Base-by-base conservation (phyloP, 2,797 vertebrate genomes). In the Emys orbicularis region DNA sequence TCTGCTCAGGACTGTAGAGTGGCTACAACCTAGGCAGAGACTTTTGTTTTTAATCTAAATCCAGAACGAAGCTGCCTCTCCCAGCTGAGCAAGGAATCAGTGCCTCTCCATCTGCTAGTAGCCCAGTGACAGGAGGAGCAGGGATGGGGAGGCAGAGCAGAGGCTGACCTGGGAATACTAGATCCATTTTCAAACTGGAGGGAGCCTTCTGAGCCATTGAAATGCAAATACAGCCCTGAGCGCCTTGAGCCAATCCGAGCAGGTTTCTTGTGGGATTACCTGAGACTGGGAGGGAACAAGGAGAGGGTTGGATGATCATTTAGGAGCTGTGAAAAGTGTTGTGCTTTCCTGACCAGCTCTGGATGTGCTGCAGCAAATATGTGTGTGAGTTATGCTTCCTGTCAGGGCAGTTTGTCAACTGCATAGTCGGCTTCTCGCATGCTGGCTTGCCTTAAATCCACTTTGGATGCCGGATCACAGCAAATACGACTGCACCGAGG, bases 241-340 rank as follows among this genome's bases (percentile, higher is more conserved):
- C 83, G 77, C 79, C n/a, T n/a, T 5, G 83, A 93, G 89, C 98
- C 98, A 97, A 98, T 98, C 96, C 68, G 37, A 12, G 65, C 27
- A 16, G 41, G 91, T 94, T 29, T 68, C 84, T 89, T 87, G 92
- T 81, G 96, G 96, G 97, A 97, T 97, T 97, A 98, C 98, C 97
- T 98, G 97, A 94, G 76, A 87, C 93, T 92, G 81, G 31, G 90
- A 94, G 93, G 89, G 11, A 8, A 1, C 16, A n/a, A 27, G 41
- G 72, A 44, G 41, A 23, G 49, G 44, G 47, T 11, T 81, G 49
- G 79, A 2, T 86, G 87, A 90, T 77, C 44, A 16, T 13, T 76
- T 92, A 29, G 23, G 41, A 76, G 44, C 27, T 29, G 93, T 89
- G 88, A 84, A 92, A 87, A 86, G 90, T 84, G 72, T 50, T 94